Evolutionary conservation across 2,113 vertebrate species (phyloP).

Genomic region (Mellivora capensis): DNA sequence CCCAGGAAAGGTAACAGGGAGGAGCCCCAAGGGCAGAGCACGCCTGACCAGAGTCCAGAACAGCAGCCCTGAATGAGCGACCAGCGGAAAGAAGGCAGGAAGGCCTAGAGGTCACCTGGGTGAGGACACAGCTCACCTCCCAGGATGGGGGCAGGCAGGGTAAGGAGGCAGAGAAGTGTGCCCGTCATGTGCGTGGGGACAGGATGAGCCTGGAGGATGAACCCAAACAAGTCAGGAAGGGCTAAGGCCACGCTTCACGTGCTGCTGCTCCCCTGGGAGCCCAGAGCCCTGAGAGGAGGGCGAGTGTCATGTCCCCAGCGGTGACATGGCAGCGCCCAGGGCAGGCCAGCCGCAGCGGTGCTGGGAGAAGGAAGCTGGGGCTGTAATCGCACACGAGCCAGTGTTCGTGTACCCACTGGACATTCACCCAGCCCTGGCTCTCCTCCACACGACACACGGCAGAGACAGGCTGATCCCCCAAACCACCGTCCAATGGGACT

Average conservation of each 20-base stretch:
- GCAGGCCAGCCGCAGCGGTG: no score
- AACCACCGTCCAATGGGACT: fast-evolving
- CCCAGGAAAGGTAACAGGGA: neutral
- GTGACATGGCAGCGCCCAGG: neutral
- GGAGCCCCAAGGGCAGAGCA: neutral
- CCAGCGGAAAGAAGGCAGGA: neutral
- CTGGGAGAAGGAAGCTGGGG: neutral
- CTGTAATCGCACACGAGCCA: fast-evolving
- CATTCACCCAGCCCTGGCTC: fast-evolving
- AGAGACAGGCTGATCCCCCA: neutral
- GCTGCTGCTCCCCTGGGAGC: no score
- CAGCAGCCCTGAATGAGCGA: neutral
- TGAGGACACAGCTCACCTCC: neutral
- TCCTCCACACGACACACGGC: neutral
- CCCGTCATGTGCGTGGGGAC: neutral
- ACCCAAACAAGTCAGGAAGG: neutral
- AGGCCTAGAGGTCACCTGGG: fast-evolving
- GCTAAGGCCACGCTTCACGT: neutral
- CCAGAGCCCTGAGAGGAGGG: no score
- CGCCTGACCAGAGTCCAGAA: neutral
- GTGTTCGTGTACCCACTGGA: neutral
- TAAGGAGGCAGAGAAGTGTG: no score
- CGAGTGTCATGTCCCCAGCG: fast-evolving
- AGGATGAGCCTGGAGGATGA: neutral
- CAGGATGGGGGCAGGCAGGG: fast-evolving